These are phyloP conservation scores for Hirundichthys speculiger DNA, from an alignment of 2,113 vertebrate species.

Conservation along the genomic window DNA sequence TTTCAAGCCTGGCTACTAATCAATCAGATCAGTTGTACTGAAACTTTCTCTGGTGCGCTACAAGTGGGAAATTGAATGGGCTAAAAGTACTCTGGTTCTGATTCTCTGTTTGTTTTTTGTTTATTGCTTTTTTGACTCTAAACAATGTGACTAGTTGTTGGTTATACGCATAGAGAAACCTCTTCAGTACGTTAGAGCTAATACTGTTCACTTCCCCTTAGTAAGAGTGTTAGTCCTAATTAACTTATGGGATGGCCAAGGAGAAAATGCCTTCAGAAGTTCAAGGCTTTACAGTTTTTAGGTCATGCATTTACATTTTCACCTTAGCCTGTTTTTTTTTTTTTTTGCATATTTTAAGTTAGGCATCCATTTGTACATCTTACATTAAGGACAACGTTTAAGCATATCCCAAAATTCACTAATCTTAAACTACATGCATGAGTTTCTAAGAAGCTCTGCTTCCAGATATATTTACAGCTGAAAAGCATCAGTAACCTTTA, in stretches of 20 bases:
- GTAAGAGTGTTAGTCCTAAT: constrained; percentile 69
- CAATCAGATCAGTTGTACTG: too few species aligned
- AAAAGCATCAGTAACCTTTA: constrained; percentile 22
- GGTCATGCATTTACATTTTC: neutral
- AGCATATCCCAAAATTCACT: too few species aligned
- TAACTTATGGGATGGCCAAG: constrained; percentile 54
- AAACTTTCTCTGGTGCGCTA: too few species aligned
- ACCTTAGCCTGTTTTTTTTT: neutral
- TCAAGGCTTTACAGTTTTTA: constrained; percentile 28
- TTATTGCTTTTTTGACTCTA: neutral
- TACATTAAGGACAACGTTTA: neutral
- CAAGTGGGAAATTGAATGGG: too few species aligned
- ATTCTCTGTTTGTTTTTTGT: constrained; percentile 3
- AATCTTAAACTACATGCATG: too few species aligned
- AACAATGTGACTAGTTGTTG: constrained; percentile 2
- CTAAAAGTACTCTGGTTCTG: too few species aligned
- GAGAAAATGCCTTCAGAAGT: constrained; percentile 29
- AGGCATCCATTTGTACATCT: neutral
- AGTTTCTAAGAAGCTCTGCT: neutral
- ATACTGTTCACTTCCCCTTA: constrained; percentile 50
- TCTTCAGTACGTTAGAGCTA: constrained; percentile 6
- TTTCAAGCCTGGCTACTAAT: too few species aligned
- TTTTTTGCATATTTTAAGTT: neutral
- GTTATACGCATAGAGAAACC: constrained; percentile 5
- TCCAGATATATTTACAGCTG: neutral